phyloP scores from a whole-genome alignment of 1,140 invertebrate species.

The Drosophila virilis region DNA sequence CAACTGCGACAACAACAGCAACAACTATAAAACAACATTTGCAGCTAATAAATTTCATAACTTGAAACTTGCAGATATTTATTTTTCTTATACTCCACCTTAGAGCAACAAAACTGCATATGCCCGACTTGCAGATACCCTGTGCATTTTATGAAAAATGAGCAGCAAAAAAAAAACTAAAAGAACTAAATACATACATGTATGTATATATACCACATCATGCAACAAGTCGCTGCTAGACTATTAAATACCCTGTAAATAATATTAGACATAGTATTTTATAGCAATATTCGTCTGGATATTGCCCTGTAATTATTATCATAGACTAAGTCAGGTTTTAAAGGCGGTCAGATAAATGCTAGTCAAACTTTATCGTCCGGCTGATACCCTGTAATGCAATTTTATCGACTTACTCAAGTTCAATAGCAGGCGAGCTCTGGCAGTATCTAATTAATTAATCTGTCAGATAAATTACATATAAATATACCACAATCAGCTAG shows the following conservation, averaged over 20 bases:
- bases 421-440: no score
- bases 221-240: neutral
- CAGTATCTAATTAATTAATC: no score
- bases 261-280: no score
- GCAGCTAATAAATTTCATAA: constrained; percentile 55
- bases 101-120: neutral
- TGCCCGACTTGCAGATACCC: constrained; percentile 1
- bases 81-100: constrained; percentile 36
- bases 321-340: no score
- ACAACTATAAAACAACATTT: constrained; percentile 32
- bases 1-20: constrained; percentile 1
- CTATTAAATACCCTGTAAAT: neutral
- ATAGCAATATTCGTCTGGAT: neutral
- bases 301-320: neutral
- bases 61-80: constrained; percentile 43
- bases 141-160: neutral
- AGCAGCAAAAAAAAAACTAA: no score
- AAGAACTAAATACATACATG: no score
- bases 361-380: neutral
- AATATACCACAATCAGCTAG: no score
- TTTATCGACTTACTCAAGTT: no score
- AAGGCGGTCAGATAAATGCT: no score
- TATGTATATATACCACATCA: neutral
- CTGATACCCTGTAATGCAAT: neutral
- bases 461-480: no score